Evolutionary conservation across 2,113 vertebrate genomes (phyloP), one percentile per base, ranked within the genome.

Genomic region (Mohoua ochrocephala): DNA sequence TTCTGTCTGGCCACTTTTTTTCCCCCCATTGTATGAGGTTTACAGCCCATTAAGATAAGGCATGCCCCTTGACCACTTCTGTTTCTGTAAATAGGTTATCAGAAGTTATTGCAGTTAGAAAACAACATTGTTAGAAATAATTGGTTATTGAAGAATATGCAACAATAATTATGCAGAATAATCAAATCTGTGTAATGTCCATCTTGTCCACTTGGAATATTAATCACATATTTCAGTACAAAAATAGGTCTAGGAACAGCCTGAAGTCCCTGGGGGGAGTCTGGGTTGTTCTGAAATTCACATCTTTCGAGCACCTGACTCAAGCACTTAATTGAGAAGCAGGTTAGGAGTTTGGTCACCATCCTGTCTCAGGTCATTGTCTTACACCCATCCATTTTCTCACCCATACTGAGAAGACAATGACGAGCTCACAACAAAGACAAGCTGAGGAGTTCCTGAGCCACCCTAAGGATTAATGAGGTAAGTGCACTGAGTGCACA

Each of bases 131-230:
- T 23, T 63, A 89, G 14, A 54, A 41, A 14, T 57, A 41, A 14
- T 57, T 61, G 35, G 9, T 44, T 84, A 31, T 44, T 70, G 27
- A 69, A 75, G 16, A 74, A 65, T 86, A 41, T 41, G 4, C 23
- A 93, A 18, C 7, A 87, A 57, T 17, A 69, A 14, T 37, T 37
- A 50, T 3, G 5, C 5, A 76, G 22, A 75, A 76, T 52, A 73
- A 41, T 65, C 4, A 35, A 47, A 61, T 52, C 6, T n/a, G 4
- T 26, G 8, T 7, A 67, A 91, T 0, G 0, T 10, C 13, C 3
- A 6, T 42, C 27, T 76, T 90, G 6, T 42, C 23, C 42, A 9
- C 44, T 41, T 65, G 21, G n/a, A 61, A 65, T 13, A 26, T 74
- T 65, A 42, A 31, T 49, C 11, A 35, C 12, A 45, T 0, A n/a